Conservation (phyloP, 2,888 invertebrate genomes). For the Agrotis exclamationis region DNA sequence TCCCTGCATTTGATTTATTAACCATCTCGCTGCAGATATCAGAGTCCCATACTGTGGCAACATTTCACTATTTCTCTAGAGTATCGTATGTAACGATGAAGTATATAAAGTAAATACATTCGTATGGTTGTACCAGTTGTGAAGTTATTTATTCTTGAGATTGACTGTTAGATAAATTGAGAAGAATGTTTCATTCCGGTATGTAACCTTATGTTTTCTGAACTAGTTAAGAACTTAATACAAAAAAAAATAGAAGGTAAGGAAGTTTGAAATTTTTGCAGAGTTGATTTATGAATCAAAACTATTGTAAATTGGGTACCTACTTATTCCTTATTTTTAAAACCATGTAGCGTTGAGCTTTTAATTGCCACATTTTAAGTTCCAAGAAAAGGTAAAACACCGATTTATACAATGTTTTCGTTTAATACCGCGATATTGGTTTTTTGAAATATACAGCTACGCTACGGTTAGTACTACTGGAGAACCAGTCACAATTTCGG, state of each 20-base stretch:
- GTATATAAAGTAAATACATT: slow-evolving; percentile 54
- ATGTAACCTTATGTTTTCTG: background rate
- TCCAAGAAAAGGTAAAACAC: slow-evolving; percentile 7
- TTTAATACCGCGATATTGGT: slow-evolving; percentile 31
- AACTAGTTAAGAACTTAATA: too few relatives aligned
- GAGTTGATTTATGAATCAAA: too few relatives aligned
- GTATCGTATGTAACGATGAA: slow-evolving; percentile 62
- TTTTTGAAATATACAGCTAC: slow-evolving; percentile 34
- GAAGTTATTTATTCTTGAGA: slow-evolving; percentile 28
- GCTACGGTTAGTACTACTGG: slow-evolving; percentile 23
- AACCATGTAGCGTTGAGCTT: slow-evolving; percentile 11
- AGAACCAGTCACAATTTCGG: slow-evolving; percentile 34
- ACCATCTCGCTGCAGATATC: slow-evolving; percentile 61
- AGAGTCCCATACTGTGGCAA: slow-evolving; percentile 61
- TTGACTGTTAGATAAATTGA: slow-evolving; percentile 16
- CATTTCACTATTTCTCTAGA: slow-evolving; percentile 65
- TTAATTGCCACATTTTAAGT: background rate
- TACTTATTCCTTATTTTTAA: slow-evolving; percentile 1
- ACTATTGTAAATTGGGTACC: too few relatives aligned
- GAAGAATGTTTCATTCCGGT: background rate
- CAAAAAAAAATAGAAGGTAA: too few relatives aligned
- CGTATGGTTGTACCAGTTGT: slow-evolving; percentile 41
- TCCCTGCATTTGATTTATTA: slow-evolving; percentile 66
- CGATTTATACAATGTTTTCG: slow-evolving; percentile 33
- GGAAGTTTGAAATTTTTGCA: too few relatives aligned